Base-by-base conservation (phyloP, 2,888 invertebrate genomes). In the Schizaphis graminum region DNA sequence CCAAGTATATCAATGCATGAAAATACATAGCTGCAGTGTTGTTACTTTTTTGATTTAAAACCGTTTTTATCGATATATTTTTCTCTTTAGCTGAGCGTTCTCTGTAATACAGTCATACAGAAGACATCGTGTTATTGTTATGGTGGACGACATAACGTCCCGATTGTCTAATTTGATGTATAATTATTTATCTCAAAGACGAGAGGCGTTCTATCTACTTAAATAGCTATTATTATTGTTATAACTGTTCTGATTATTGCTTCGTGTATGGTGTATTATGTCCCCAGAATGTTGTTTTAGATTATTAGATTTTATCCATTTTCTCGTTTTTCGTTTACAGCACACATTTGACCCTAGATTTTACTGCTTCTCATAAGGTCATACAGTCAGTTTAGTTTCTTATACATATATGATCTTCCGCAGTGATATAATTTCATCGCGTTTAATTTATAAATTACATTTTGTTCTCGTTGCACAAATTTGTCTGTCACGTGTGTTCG, bases 381-480 rank as follows among this genome's bases (percentile, higher is more conserved):
- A 7, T 86, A n/a, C 28, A 8, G 21, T 44, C 47, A 11, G 16
- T 86, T 86, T 86, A 44, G 47, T 86, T 47, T 86, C 28, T 7
- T 86, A 16, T 35, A 47, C 44, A 47, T 61, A 24, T n/a, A 41
- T 89, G 5, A 57, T 53, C 28, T 1, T 77, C 41, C 0, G 49
- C 53, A 16, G 91, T 77, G 35, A 91, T 91, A 26, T 77, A 53
- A 77, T 77, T 77, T 77, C 35, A 77, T 77, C 26, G 49, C 26
- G 13, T 35, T 90, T 90, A 67, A 67, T 86, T 47, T 86, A 47
- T 28, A 44, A 47, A 86, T 47, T 86, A 85, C 28, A 47, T 85
- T 47, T 44, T 44, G 28, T 85, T 86, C n/a, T 86, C 4, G 10
- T 86, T 44, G 44, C 28, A 44, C 44, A 86, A 86, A 86, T 86